Conservation (phyloP, 2,113 vertebrate genomes). For the Terrapene triunguis region DNA sequence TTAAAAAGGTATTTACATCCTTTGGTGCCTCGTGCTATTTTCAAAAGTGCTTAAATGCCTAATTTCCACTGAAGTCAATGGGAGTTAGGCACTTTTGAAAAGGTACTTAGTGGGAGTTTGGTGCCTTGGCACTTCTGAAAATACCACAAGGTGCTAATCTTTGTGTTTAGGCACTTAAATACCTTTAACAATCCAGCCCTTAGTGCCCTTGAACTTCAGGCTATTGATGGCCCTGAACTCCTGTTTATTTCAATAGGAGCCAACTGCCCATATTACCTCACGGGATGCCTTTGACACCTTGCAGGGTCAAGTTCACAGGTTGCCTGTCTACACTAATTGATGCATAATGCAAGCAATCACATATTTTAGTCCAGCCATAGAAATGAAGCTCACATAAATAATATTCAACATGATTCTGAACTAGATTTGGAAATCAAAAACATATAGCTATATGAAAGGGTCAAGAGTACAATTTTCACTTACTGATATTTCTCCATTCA, state of each 20-base stretch:
- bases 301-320: background rate
- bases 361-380: background rate
- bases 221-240: background rate
- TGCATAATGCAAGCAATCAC: background rate
- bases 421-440: background rate
- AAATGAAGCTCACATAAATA: background rate
- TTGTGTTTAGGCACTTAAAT: background rate
- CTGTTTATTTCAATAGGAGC: accelerated
- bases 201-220: background rate
- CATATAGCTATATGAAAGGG: background rate
- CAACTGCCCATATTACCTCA: background rate
- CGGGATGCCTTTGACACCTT: background rate
- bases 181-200: background rate
- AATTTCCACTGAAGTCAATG: background rate
- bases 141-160: background rate
- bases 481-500: background rate
- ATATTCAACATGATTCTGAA: background rate
- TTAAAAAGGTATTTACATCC: background rate
- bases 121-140: background rate
- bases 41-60: background rate
- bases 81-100: background rate
- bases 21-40: background rate
- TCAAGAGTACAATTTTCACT: background rate
- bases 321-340: background rate
- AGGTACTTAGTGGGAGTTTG: background rate